phyloP scores from a whole-genome alignment of 2,113 vertebrate species.

The Rhinolophus ferrumequinum region DNA sequence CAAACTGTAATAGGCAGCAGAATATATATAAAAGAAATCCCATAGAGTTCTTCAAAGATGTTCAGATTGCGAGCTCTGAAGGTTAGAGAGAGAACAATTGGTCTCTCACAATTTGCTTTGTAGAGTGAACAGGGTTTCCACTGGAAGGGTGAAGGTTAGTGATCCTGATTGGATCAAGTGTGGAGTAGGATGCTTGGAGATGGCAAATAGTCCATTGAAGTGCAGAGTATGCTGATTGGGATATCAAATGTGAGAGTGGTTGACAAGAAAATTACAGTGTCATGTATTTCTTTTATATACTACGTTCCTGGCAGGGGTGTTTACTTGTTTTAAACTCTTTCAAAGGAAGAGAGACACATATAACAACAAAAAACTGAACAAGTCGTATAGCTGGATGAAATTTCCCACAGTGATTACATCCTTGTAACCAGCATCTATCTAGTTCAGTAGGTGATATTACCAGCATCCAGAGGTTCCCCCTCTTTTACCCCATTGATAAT shows the following conservation, averaged over 20 bases:
- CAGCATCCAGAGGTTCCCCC: neutral
- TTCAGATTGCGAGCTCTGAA: neutral
- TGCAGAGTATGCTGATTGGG: neutral
- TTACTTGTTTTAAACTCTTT: slow-evolving; percentile 30
- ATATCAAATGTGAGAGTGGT: neutral
- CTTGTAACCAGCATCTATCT: neutral
- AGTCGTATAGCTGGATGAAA: neutral
- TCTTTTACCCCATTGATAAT: neutral
- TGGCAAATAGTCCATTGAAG: neutral
- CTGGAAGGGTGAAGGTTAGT: neutral
- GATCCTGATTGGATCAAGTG: neutral
- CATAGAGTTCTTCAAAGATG: neutral
- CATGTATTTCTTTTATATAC: neutral
- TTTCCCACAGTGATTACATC: neutral
- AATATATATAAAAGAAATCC: neutral
- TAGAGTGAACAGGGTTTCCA: neutral
- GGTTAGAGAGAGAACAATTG: neutral
- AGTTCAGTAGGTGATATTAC: neutral
- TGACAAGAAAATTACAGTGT: neutral
- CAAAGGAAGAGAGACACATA: neutral
- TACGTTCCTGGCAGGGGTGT: neutral
- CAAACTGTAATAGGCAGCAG: neutral
- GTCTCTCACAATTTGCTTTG: neutral
- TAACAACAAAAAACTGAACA: neutral
- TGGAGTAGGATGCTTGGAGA: neutral